Evolutionary conservation across 2,113 vertebrate species (phyloP).

Genomic region (Coracopsis vasa): DNA sequence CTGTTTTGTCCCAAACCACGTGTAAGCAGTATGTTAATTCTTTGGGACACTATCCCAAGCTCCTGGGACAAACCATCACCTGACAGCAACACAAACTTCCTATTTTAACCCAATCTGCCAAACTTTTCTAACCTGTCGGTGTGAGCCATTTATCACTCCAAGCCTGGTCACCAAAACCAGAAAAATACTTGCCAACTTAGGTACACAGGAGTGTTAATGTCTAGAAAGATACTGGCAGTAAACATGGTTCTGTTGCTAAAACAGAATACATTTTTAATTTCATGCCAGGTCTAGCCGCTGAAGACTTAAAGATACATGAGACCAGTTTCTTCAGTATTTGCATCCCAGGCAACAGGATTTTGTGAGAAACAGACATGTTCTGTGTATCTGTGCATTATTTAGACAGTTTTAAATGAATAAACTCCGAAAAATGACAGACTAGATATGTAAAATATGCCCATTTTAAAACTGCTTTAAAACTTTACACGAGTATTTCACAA

Average conservation of each 20-base stretch:
- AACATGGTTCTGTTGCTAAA: not conserved
- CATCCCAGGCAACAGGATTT: not conserved
- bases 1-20: rapidly evolving
- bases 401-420: not conserved
- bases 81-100: not conserved
- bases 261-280: not conserved
- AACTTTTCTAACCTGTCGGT: not conserved
- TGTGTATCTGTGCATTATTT: not conserved
- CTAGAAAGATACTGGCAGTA: not conserved
- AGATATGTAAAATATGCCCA: not conserved
- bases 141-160: not conserved
- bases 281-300: not conserved
- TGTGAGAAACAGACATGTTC: not conserved
- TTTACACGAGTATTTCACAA: not conserved
- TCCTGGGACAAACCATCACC: not conserved
- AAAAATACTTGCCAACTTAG: not conserved
- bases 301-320: not conserved
- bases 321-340: not conserved
- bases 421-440: not conserved
- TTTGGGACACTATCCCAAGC: not conserved
- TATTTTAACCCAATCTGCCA: not conserved
- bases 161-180: not conserved
- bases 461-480: not conserved
- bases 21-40: not conserved
- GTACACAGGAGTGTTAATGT: not conserved